Base-by-base conservation (phyloP, 1,140 invertebrate genomes). In the Lepidurus packardi region DNA sequence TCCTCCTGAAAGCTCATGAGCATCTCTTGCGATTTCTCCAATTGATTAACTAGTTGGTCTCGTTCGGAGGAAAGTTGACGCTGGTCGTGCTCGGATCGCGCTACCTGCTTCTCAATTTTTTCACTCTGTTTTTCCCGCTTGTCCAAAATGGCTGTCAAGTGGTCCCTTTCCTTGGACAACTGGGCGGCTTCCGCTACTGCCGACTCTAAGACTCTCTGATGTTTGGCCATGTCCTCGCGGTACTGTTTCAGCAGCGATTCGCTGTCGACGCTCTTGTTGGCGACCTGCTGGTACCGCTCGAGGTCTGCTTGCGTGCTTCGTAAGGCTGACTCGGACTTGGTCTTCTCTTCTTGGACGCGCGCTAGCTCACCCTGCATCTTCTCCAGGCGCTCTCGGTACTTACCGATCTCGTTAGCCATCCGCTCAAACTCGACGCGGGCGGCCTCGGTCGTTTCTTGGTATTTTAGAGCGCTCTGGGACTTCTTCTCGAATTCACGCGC, bases 11-110 rank as follows among this genome's bases (percentile, higher is more conserved):
- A 95, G 85, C 94, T 94, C 85, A 95, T 91, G 65, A 96, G 85
- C 89, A 96, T 95, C 82, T 95, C 94, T 84, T 96, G 94, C 7
- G 92, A 94, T 85, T 96, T 96, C 84, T 96, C 94, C 82, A 96
- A 83, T 84, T 96, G 94, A 75, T 92, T 90, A 0, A 96, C 93
- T 78, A 96, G 84, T 84, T 96, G 93, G 83, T 96, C 94, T 76
- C 94, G 85, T 85, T 96, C 94, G 53, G 92, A 89, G 45, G 92
- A 91, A 81, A 96, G 82, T 84, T 95, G 93, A 82, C 94, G 94
- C 79, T 92, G 89, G 80, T 96, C 94, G 1, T 88, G 88, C 83
- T 95, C 94, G 79, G 94, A 87, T 83, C 94, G 94, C 16, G 76
- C 78, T 73, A 85, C 82, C 79, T 85, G 82, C 79, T 80, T 80